Evolutionary conservation across 2,113 vertebrate species (phyloP), one percentile per base, ranked within the genome.

Genomic region (Penelope pileata): DNA sequence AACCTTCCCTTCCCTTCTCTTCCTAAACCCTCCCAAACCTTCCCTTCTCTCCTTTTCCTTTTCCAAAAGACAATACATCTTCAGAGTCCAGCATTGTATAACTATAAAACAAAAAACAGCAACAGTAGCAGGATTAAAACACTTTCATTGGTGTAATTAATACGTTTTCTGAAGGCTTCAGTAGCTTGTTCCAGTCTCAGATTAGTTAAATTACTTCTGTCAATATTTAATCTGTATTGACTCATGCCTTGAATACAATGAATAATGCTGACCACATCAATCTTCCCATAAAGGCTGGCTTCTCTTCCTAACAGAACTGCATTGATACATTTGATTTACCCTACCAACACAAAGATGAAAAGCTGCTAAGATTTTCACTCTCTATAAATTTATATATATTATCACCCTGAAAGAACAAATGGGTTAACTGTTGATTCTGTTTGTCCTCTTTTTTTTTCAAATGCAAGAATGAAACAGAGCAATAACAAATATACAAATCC

Each of bases 171-270:
- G 67, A 96, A 83, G 21, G 11, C 92, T 91, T 85, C 84, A 79
- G 12, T 27, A 74, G 56, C 62, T 81, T 86, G 1, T 76, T 94
- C 78, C 88, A 45, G n/a, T 24, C 48, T 88, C 67, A 38, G 16
- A 64, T 24, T 72, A 43, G 73, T 78, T 45, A 60, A 88, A 78
- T n/a, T 75, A 89, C 30, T 38, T 87, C 45, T 94, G 82, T 96
- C 97, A 95, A 86, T 96, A 97, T 96, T 96, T 96, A 97, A 96
- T 96, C 85, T 92, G 40, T 80, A 93, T 96, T 92, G 90, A 92
- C 86, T 75, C 16, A 59, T 88, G 62, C 24, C 62, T 94, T 83
- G 43, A 91, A 94, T 96, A 43, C 24, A 93, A 77, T 93, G 76
- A 47, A 36, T 93, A 91, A 73, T 93, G 76, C 70, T 93, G 84